Conservation (phyloP, 1,140 invertebrate genomes). For the Dendroctonus valens region DNA sequence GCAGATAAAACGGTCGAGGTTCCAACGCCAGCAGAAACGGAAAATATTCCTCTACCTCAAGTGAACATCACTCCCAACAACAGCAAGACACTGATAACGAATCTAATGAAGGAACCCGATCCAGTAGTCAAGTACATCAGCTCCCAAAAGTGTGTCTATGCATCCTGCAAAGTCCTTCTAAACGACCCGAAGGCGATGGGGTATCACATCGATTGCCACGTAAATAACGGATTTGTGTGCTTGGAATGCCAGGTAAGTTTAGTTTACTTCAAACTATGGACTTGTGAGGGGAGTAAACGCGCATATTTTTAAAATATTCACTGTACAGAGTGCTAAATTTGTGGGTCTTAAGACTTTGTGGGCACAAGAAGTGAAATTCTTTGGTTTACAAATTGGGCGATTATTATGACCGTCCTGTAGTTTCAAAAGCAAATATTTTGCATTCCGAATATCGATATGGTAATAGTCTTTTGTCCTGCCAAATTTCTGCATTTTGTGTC, state of each 20-base stretch:
- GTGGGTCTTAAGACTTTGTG: too few species aligned
- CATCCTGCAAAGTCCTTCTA: constrained; percentile 52
- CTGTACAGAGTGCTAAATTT: too few species aligned
- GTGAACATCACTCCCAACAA: constrained; percentile 36
- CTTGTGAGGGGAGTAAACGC: too few species aligned
- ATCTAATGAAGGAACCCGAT: constrained; percentile 36
- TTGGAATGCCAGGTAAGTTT: constrained; percentile 60
- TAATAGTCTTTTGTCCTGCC: too few species aligned
- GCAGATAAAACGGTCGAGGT: neutral
- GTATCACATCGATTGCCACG: constrained; percentile 64
- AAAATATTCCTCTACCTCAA: constrained; percentile 33
- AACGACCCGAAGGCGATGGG: constrained; percentile 53
- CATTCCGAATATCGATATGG: too few species aligned
- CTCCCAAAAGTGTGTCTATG: constrained; percentile 41
- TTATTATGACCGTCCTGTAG: too few species aligned
- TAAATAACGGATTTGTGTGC: constrained; percentile 60
- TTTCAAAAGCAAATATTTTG: too few species aligned
- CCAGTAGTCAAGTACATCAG: constrained; percentile 29
- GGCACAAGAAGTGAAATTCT: too few species aligned
- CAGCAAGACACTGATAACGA: constrained; percentile 40
- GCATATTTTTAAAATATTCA: too few species aligned
- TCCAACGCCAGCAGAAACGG: neutral
- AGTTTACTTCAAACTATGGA: neutral
- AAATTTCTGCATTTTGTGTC: too few species aligned
- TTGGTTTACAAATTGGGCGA: too few species aligned